Percentiles rank a stretch among this genome's conserved stretches.
phyloP scores from a whole-genome alignment of 2,113 vertebrate genomes.

The Nerophis ophidion region DNA sequence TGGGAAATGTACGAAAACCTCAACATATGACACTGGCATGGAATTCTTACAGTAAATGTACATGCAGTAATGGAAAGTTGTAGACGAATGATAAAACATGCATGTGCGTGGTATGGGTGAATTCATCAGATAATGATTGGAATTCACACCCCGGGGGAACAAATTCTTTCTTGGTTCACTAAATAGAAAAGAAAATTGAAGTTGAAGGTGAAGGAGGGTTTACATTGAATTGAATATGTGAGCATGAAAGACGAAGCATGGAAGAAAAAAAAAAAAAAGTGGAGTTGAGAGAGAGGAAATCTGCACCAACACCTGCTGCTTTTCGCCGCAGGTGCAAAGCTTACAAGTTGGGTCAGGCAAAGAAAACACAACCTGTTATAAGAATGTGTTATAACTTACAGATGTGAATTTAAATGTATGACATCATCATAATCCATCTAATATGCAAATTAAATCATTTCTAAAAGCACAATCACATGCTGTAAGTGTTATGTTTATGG shows the following conservation, averaged over 20 bases:
- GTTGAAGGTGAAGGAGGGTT: conserved; percentile 13
- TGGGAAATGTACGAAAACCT: neutral
- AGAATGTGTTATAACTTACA: neutral
- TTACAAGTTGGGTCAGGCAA: conserved; percentile 59
- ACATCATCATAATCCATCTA: neutral
- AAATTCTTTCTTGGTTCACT: conserved; percentile 36
- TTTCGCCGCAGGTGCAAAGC: conserved; percentile 47
- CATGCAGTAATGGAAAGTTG: conserved; percentile 7
- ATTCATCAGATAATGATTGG: conserved; percentile 47
- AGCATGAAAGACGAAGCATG: neutral
- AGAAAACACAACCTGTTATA: conserved; percentile 14
- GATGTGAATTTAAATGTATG: conserved; percentile 2
- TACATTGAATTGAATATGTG: conserved; percentile 13
- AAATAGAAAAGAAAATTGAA: conserved; percentile 28
- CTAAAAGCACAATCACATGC: neutral
- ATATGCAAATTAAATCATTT: no score
- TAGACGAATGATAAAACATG: conserved; percentile 18
- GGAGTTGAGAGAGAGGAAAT: conserved; percentile 19
- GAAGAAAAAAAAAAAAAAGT: conserved; percentile 1
- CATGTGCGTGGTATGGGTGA: conserved; percentile 34
- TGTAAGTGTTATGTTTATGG: no score
- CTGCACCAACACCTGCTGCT: conserved; percentile 60
- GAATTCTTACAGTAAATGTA: conserved; percentile 4
- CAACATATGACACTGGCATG: neutral
- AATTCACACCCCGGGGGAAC: conserved; percentile 44